Base-by-base conservation (phyloP, 2,888 invertebrate species). In the Leistus spinibarbis region DNA sequence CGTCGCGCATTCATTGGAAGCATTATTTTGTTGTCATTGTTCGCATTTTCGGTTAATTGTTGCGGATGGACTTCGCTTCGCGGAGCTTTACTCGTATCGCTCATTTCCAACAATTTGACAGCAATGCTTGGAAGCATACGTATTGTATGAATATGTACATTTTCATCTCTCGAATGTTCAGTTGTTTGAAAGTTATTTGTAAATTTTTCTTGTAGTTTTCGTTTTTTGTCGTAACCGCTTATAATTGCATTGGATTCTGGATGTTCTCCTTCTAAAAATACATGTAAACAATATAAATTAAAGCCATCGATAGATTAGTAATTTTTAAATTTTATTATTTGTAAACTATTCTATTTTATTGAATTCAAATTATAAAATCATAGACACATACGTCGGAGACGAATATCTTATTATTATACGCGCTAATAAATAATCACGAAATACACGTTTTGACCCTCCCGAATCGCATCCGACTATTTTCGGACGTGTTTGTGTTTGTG, bases 191-290 rank as follows among this genome's bases (percentile, higher is more conserved):
- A 76, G 54, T 75, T 71, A 40, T 71, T 76, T 40, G 71, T 9
- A 19, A 76, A 69, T 54, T 69, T 71, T 54, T 73, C 76, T 71
- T 76, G 68, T 0, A 69, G 74, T 66, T 70, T 76, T 60, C 64
- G 65, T 66, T 81, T 83, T 76, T 84, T 85, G n/a, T 82, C 81
- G 71, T 82, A 85, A 20, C 83, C 84, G 68, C 82, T 82, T 9
- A 83, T 81, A 68, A 80, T 80, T 9, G 83, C 81, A 57, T 83
- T 84, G 0, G 81, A 81, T 0, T 85, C 83, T 4, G 82, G 80
- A 78, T 86, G 85, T 69, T 84, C 84, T 0, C 85, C 85, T 56
- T 5, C n/a, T 1, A 17, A 66, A n/a, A n/a, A n/a, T n/a, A 13
- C 27, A 19, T 56, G 3, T 40, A 40, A 40, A 40, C 5, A n/a